Conservation (phyloP, 1,140 invertebrate species). For the Cardiocondyla obscurior region DNA sequence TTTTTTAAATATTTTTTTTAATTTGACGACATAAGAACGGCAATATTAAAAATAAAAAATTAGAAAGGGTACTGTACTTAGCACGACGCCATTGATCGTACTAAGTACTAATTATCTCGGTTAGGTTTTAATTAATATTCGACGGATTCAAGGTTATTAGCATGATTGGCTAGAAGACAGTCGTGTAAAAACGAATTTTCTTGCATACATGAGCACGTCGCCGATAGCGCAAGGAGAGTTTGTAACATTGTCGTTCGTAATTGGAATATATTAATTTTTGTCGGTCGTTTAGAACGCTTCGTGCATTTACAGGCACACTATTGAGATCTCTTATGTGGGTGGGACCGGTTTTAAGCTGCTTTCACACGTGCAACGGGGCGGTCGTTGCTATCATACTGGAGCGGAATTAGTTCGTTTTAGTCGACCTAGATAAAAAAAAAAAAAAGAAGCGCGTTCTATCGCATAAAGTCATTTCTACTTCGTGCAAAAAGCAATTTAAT, state of each 20-base stretch:
- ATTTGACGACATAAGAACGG: not conserved
- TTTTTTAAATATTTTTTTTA: not conserved
- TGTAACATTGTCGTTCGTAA: slow-evolving; percentile 62
- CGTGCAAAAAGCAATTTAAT: not conserved
- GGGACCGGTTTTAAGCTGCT: slow-evolving; percentile 67
- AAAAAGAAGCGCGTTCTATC: not conserved
- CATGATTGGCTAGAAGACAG: not conserved
- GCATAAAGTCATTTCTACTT: not conserved
- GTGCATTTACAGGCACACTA: not conserved
- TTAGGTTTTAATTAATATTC: not conserved
- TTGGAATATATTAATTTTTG: slow-evolving; percentile 68
- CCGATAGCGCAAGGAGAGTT: not conserved
- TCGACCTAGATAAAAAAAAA: slow-evolving; percentile 42
- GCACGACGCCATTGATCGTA: not conserved
- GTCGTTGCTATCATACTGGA: slow-evolving; percentile 33
- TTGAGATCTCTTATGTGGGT: slow-evolving; percentile 57
- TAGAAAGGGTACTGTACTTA: not conserved
- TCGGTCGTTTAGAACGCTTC: slow-evolving; percentile 35
- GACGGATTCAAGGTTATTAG: not conserved
- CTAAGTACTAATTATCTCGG: not conserved
- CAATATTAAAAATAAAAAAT: not conserved
- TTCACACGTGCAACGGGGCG: slow-evolving; percentile 64
- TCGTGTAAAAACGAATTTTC: slow-evolving; percentile 11
- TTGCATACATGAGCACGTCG: not conserved
- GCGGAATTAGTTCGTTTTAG: slow-evolving; percentile 63